Evolutionary conservation across 2,888 invertebrate genomes (phyloP), one percentile per base, ranked within the genome.

Genomic region (Desoria tigrina): DNA sequence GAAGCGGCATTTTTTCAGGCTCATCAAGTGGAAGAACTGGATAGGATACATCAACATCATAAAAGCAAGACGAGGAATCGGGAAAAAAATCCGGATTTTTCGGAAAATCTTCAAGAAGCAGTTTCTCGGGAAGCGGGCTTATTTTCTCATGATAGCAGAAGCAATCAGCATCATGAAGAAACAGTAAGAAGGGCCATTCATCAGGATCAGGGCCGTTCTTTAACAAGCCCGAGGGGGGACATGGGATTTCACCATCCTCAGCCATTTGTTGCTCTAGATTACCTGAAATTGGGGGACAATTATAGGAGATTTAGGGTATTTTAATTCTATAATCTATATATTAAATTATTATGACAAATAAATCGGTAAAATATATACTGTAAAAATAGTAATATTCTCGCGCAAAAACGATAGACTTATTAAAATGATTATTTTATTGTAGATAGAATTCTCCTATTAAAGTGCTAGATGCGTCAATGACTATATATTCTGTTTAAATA

Each of bases 251-350:
- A 16, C 6, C 11, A 32, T 32, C 27, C 16, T 26, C 55, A 55
- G 26, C 32, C 3, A 2, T 27, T 55, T 6, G 55, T n/a, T n/a
- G 28, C 27, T 14, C 18, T 42, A 4, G 58, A 58, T 28, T 58
- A 45, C 24, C 39, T 18, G 9, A 58, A 39, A 26, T 45, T 58
- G 24, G 58, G 58, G 24, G 49, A 58, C 7, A 58, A 58, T n/a
- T 58, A 58, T 24, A 14, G 45, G 11, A 58, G 58, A 45, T 58
- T 58, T 58, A 58, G 58, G 21, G 49, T 58, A 2, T 58, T 58
- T 49, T 58, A 28, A 58, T 14, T 23, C 21, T 9, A 23, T 53
- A 26, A 24, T 24, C 6, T 24, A 24, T 6, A 26, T 9, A 9
- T 7, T 21, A 9, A 53, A 21, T 53, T 53, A 53, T 53, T 53